Percentiles rank a stretch among this genome's conserved stretches.
phyloP scores from a whole-genome alignment of 2,888 invertebrate genomes.

The Sialis lutaria region DNA sequence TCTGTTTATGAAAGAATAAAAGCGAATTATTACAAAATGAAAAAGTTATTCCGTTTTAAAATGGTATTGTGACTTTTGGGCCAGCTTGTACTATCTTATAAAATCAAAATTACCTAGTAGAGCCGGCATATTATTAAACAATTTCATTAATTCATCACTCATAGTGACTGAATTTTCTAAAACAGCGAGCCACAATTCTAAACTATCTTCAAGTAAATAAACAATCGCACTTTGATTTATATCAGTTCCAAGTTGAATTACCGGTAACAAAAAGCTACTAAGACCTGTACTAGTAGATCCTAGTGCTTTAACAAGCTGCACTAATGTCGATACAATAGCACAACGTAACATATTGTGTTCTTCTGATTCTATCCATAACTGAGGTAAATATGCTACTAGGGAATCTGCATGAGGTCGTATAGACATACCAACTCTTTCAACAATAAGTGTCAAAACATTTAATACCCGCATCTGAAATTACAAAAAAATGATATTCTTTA shows the following conservation, averaged over 20 bases:
- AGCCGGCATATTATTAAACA: constrained; percentile 57
- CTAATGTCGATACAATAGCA: constrained; percentile 74
- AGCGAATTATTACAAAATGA: too few species aligned
- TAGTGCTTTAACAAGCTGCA: constrained; percentile 64
- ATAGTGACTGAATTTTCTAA: constrained; percentile 56
- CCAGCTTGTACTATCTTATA: too few species aligned
- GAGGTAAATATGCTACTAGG: constrained; percentile 67
- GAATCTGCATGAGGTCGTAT: constrained; percentile 52
- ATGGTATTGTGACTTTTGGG: too few species aligned
- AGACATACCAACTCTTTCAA: constrained; percentile 66
- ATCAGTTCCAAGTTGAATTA: constrained; percentile 61
- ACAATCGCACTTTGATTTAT: constrained; percentile 64
- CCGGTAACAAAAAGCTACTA: constrained; percentile 44
- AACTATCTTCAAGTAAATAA: constrained; percentile 80
- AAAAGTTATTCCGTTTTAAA: too few species aligned
- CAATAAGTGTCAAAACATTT: constrained; percentile 74
- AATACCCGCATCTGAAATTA: constrained; percentile 66
- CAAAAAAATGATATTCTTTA: background rate
- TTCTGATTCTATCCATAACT: constrained; percentile 75
- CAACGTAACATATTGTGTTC: constrained; percentile 81
- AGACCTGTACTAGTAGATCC: constrained; percentile 38
- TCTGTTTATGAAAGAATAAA: too few species aligned
- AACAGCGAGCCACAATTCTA: constrained; percentile 77
- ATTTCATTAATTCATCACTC: constrained; percentile 45
- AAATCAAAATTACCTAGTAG: constrained; percentile 40